Evolutionary conservation across 2,888 invertebrate genomes (phyloP).

Genomic region (Metacarcinus magister): DNA sequence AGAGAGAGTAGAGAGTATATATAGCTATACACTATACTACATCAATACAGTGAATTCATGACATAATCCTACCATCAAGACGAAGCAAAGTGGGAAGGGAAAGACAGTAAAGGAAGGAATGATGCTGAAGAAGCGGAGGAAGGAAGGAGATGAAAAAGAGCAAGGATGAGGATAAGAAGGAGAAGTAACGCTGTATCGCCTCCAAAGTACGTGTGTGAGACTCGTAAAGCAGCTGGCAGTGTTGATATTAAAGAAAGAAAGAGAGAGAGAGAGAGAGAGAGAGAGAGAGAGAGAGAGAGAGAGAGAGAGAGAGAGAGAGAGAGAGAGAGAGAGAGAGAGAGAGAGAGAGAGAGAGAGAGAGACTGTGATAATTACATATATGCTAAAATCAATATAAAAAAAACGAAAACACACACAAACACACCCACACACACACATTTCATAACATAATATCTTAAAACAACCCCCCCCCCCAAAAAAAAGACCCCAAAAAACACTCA

Average conservation of each 20-base stretch:
- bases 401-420: not conserved
- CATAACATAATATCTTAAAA: no score
- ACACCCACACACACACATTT: not conserved
- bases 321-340: constrained; percentile 54
- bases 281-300: constrained; percentile 32
- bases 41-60: not conserved
- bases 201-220: constrained; percentile 38
- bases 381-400: not conserved
- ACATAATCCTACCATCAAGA: not conserved
- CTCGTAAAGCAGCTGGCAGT: constrained; percentile 31
- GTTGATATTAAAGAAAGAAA: constrained; percentile 55
- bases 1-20: not conserved
- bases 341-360: constrained; percentile 20
- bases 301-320: constrained; percentile 55
- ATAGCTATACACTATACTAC: not conserved
- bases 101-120: not conserved
- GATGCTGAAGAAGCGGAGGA: not conserved
- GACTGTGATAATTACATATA: not conserved
- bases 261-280: constrained; percentile 53
- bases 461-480: no score
- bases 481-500: no score
- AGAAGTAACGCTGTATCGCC: not conserved
- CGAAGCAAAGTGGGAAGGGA: no score
- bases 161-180: not conserved
- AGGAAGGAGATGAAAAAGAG: not conserved